Evolutionary conservation across 1,140 invertebrate species (phyloP), one percentile per base, ranked within the genome.

Genomic region (Agrypnia vestita): DNA sequence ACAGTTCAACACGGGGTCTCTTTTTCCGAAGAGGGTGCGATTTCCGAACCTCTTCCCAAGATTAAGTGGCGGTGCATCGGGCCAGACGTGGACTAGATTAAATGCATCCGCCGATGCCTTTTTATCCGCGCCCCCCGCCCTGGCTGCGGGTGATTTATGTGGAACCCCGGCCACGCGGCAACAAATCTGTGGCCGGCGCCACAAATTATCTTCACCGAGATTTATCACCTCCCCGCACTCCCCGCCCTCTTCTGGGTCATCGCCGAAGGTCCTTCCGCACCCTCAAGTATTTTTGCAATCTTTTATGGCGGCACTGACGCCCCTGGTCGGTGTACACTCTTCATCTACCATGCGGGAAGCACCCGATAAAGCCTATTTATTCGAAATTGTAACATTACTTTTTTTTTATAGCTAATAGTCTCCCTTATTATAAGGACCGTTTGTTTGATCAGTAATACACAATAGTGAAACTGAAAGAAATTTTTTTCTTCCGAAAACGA

Each of bases 161-260:
- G 46, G 73, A 79, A 59, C 78, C 78, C 69, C 77, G 78, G 74
- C 81, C 81, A 73, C 78, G 67, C 72, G 78, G 73, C 73, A 79
- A 82, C 81, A 82, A 82, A 82, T 82, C 81, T 82, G 81, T 78
- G 67, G 72, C 49, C 77, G 55, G 46, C 74, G 76, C 81, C 81
- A 82, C 81, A 82, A 82, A 82, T 82, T 79, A 82, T 82, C 81
- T 73, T 56, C 61, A 46, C 53, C 51, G 49, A 81, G 76, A 81
- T 81, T 77, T 81, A 81, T 81, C 67, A 73, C 80, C 19, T 35
- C 43, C 73, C 25, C 47, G 4, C 71, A 1, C 56, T 43, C 69
- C 12, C 10, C 25, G 17, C 56, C 59, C 61, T 44, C 61, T 44
- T 47, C 19, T 17, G 47, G 69, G 69, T 49, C 64, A 49, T 43